Base-by-base conservation (phyloP, 2,113 vertebrate species). In the Halichoeres trimaculatus region DNA sequence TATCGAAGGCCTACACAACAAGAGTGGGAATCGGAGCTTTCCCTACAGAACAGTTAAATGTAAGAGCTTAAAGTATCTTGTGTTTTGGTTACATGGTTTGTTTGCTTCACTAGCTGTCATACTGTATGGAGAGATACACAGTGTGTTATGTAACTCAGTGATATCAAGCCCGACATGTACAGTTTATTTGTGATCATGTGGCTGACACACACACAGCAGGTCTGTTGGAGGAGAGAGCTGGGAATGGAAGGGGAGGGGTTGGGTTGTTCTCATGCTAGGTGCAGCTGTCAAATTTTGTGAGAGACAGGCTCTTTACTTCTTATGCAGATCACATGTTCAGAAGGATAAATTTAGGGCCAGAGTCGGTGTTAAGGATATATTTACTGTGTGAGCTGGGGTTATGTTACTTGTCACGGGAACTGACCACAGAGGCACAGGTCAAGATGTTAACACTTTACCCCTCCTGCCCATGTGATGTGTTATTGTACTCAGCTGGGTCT, bases 1-100 rank as follows among this genome's bases (percentile, higher is more conserved):
- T 99, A 56, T 94, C 97, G n/a, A 99, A 99, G 86, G 97, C 96
- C 0, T 98, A 99, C 64, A 98, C 97, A 10, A 99, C 98, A 6
- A 94, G 98, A 11, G 98, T 99, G 68, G 98, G 97, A 82, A 97
- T 99, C 5, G 98, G 98, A 56, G 97, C 97, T 76, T 99, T 99
- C 82, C 98, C 98, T 78, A 97, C 97, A 3, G 98, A 99, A 83
- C 98, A 99, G 89, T 96, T 96, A 77, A 99, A 98, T 0, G 98
- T 99, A 94, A 93, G 97, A 90, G 30, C 54, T 40, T 4, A 8
- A 60, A 26, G 22, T 68, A 34, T 8, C 41, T 38, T n/a, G 58
- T 14, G 11, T 19, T 24, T 10, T 52, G 26, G 34, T 70, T 23
- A 64, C 51, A 0, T 41, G 10, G 36, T 9, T 48, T 43, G 8